These are phyloP conservation scores for Cephalopachus bancanus DNA, from an alignment of 2,797 vertebrate species.

Conservation along the genomic window DNA sequence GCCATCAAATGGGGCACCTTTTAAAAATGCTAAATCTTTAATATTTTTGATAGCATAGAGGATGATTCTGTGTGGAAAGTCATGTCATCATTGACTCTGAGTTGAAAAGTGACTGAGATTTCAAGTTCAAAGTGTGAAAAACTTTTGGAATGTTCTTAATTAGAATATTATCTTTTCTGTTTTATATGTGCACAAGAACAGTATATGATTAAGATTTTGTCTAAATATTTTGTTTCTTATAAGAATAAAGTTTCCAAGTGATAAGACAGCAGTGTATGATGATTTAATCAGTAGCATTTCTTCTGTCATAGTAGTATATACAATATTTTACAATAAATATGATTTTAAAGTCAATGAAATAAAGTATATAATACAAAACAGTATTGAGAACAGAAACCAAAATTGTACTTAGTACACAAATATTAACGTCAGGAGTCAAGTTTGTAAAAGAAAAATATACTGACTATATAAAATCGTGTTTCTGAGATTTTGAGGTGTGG, in stretches of 20 bases:
- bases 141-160: neutral
- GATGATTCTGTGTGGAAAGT: neutral
- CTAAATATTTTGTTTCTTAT: neutral
- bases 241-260: neutral
- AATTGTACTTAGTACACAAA: neutral
- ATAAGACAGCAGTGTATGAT: neutral
- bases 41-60: neutral
- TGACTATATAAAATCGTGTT: neutral
- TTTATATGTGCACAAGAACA: neutral
- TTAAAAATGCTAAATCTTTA: conserved; percentile 3
- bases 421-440: neutral
- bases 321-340: conserved; percentile 5
- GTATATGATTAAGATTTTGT: neutral
- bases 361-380: conserved; percentile 4
- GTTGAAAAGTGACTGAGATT: conserved; percentile 36
- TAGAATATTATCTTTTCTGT: neutral
- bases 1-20: neutral
- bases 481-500: neutral
- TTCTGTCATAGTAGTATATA: neutral
- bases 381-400: neutral
- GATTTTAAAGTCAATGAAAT: neutral
- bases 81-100: neutral
- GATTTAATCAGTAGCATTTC: neutral
- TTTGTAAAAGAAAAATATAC: neutral
- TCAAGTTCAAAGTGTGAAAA: neutral